phyloP scores from a whole-genome alignment of 2,888 invertebrate genomes.

The Emesis furor region DNA sequence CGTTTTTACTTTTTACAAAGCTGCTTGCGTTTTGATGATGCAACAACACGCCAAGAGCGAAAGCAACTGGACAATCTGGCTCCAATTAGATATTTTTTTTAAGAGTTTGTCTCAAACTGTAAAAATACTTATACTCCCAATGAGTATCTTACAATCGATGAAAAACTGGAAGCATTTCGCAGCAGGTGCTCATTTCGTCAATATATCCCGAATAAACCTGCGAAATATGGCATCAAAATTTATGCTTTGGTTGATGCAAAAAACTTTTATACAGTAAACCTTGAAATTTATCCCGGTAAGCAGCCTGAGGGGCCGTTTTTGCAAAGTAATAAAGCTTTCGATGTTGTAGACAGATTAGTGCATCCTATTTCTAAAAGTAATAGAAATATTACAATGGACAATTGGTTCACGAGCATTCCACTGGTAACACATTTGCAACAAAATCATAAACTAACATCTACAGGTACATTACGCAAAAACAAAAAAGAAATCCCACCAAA shows the following conservation, averaged over 20 bases:
- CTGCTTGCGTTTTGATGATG: slow-evolving; percentile 54
- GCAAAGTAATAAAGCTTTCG: slow-evolving; percentile 46
- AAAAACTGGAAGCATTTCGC: no score
- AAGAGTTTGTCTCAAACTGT: slow-evolving; percentile 47
- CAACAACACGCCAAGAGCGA: slow-evolving; percentile 34
- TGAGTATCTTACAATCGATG: slow-evolving; percentile 51
- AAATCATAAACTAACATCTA: slow-evolving; percentile 58
- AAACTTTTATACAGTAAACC: slow-evolving; percentile 57
- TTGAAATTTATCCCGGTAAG: slow-evolving; percentile 67
- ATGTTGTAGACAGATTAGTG: slow-evolving; percentile 67
- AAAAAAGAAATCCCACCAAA: slow-evolving; percentile 55
- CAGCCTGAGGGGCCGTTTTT: slow-evolving; percentile 49
- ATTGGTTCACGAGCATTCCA: slow-evolving; percentile 67
- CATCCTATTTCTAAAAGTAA: slow-evolving; percentile 57
- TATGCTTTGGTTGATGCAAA: slow-evolving; percentile 58
- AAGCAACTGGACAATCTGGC: slow-evolving; percentile 49
- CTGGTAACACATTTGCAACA: slow-evolving; percentile 54
- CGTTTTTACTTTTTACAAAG: slow-evolving; percentile 50
- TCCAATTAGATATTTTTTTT: slow-evolving; percentile 47
- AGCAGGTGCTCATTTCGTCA: no score
- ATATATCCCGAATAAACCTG: no score
- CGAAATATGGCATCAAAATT: slow-evolving; percentile 28
- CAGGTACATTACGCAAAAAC: slow-evolving; percentile 67
- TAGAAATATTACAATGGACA: slow-evolving; percentile 69
- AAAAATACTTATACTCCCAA: slow-evolving; percentile 44